phyloP scores from a whole-genome alignment of 2,888 invertebrate genomes.

The Epiblema foenella region DNA sequence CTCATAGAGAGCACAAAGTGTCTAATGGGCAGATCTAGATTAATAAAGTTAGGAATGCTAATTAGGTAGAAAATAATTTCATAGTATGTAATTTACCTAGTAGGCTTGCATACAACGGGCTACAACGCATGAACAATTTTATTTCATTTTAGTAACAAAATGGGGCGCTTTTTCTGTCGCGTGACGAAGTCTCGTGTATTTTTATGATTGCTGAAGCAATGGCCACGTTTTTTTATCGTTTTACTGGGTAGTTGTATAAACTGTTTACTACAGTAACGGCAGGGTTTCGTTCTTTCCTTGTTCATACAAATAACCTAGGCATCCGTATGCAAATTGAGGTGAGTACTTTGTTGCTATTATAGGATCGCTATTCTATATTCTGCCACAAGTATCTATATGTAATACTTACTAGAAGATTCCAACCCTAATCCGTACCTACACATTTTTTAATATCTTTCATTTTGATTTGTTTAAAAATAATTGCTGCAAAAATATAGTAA shows the following conservation, averaged over 20 bases:
- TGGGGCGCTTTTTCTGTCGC: slow-evolving; percentile 54
- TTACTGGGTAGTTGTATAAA: slow-evolving; percentile 43
- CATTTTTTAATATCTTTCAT: too few relatives aligned
- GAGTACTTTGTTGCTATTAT: too few relatives aligned
- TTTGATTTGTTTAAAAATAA: too few relatives aligned
- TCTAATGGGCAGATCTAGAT: background rate
- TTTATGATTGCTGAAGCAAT: slow-evolving; percentile 56
- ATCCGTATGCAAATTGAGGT: too few relatives aligned
- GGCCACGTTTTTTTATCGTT: slow-evolving; percentile 52
- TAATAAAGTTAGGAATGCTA: slow-evolving; percentile 1
- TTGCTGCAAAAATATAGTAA: too few relatives aligned
- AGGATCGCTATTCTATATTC: too few relatives aligned
- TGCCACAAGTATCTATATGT: too few relatives aligned
- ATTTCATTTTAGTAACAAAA: slow-evolving; percentile 52
- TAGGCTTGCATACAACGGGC: slow-evolving; percentile 21
- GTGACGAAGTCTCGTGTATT: slow-evolving; percentile 59
- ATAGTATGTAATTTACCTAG: slow-evolving; percentile 16
- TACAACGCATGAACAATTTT: slow-evolving; percentile 41
- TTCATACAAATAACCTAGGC: too few relatives aligned
- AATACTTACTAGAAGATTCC: too few relatives aligned
- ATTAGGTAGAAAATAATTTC: slow-evolving; percentile 24
- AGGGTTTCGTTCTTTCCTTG: too few relatives aligned
- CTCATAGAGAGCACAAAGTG: background rate
- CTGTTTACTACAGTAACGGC: slow-evolving; percentile 34
- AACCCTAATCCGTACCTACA: too few relatives aligned